Evolutionary conservation across 2,113 vertebrate genomes (phyloP).

Genomic region (Nesospiza acunhae): DNA sequence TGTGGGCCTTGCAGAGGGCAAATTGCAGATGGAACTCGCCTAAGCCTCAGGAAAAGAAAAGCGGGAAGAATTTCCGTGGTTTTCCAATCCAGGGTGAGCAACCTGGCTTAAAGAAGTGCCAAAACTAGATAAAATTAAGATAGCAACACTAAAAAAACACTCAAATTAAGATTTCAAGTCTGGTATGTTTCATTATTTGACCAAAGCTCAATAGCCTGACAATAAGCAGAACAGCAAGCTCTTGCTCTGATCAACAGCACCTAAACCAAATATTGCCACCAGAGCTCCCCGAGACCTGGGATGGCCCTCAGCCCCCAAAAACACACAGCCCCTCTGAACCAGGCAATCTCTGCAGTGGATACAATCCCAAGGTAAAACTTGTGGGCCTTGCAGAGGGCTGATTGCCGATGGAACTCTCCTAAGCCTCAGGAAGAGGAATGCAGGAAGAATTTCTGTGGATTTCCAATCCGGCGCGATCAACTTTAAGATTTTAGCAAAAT

Average conservation of each 20-base stretch:
- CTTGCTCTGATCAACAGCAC: neutral
- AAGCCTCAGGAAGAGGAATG: neutral
- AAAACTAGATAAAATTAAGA: no score
- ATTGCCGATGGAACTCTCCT: neutral
- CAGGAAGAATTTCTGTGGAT: neutral
- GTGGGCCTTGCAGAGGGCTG: neutral
- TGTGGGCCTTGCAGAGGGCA: neutral
- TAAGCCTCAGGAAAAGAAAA: neutral
- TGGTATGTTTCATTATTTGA: neutral
- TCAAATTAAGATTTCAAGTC: neutral
- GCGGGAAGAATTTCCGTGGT: neutral
- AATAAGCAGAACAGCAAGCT: neutral
- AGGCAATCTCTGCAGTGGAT: constrained; percentile 7
- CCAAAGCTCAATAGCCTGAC: neutral
- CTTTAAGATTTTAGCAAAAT: neutral
- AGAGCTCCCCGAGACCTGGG: constrained; percentile 43
- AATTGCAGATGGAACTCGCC: neutral
- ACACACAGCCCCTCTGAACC: constrained; percentile 1
- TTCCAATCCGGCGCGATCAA: neutral
- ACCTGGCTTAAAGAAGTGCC: neutral
- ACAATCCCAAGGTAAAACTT: constrained; percentile 34
- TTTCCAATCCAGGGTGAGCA: neutral
- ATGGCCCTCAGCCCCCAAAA: constrained; percentile 54
- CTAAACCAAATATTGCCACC: no score
- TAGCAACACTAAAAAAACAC: no score